Evolutionary conservation across 2,797 vertebrate species (phyloP), one percentile per base, ranked within the genome.

Genomic region (Psittacula derbiana): DNA sequence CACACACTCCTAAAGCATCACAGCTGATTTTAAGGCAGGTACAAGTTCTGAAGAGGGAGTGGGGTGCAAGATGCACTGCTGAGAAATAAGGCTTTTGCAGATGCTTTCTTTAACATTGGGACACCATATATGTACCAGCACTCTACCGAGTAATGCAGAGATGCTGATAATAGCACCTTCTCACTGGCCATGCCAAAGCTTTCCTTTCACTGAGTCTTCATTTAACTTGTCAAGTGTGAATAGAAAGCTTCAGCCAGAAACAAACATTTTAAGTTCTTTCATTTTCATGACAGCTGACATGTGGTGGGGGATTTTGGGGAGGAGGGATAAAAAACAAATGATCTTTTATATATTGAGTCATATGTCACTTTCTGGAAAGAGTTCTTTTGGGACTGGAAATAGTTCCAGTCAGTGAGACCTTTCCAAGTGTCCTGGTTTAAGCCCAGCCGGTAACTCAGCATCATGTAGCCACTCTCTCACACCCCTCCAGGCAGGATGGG

Each of bases 141-240:
- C 15, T n/a, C 5, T 44, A 33, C 25, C 0, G 0, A 46, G 19
- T 38, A 55, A 71, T 0, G 0, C 6, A 2, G 10, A 40, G 11
- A 5, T 85, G 53, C 47, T 93, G 76, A 53, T 78, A 41, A 47
- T 75, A 81, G 9, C 38, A 49, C 24, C 14, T 75, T 61, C 81
- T 69, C 8, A 1, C 49, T 71, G 19, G 28, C 43, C 6, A 30
- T 55, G 41, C 19, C 73, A 93, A 92, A 81, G 19, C 4, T 79
- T 90, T 67, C 15, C 12, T 65, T 90, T 25, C n/a, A n/a, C 11
- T 13, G 18, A 85, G 20, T 64, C 79, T 90, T 50, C 75, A 44
- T 75, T 85, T 87, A 72, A 61, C 14, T 69, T 21, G 5, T 5
- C 19, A 85, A 80, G 38, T 44, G 23, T 4, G 3, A 85, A 52